Base-by-base conservation (phyloP, 2,113 vertebrate genomes). In the Nestor notabilis region DNA sequence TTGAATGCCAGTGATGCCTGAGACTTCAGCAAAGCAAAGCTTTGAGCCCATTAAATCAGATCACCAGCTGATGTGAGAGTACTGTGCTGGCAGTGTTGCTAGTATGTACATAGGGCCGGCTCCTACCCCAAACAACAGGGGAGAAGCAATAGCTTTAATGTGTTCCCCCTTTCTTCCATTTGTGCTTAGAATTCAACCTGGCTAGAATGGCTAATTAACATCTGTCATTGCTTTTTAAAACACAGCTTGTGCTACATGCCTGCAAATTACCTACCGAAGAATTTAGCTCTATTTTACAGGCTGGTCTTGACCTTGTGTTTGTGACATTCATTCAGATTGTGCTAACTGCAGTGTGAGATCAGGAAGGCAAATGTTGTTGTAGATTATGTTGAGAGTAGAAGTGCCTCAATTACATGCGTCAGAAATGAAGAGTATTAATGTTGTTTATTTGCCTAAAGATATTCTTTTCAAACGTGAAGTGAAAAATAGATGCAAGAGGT, bases 51-150 rank as follows among this genome's bases (percentile, higher is more conserved):
- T 63, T 50, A 66, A 39, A 53, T 74, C 21, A 69, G 17, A 18
- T 60, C 17, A 46, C 41, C 68, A 24, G 16, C 20, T 75, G 13
- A 52, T 56, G 10, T 35, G 14, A 85, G 29, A 77, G 16, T 41
- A 65, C 16, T 1, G 0, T 39, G 13, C 18, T 19, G 11, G n/a
- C 13, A 3, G 13, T 68, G 53, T 46, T 63, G 15, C 15, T 68
- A 12, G 25, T 47, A 41, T 0, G 11, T 35, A 6, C 3, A 1
- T 6, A 13, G 7, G 12, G 5, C 33, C 68, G 35, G 24, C 25
- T 93, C 66, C 31, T 35, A 37, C n/a, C 53, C 17, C 23, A 46
- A 17, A 31, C 1, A 6, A 6, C 1, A 79, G 24, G 44, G 35
- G 44, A 39, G 27, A 85, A 11, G 15, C 4, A 19, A 10, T 4